Evolutionary conservation across 2,888 invertebrate genomes (phyloP), one percentile per base, ranked within the genome.

Genomic region (Euplexia lucipara): DNA sequence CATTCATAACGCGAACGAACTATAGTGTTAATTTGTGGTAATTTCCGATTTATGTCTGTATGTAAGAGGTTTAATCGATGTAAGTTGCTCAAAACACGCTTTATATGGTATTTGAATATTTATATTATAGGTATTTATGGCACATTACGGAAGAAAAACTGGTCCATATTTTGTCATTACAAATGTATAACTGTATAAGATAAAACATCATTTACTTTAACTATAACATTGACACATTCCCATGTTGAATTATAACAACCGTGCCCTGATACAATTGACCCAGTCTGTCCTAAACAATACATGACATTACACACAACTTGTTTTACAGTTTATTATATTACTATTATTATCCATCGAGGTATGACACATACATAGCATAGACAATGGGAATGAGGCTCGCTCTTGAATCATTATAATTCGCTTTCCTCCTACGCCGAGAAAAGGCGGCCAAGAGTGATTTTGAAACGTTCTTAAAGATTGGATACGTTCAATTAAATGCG

Each of bases 351-450:
- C 45, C 22, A 1, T 53, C 5, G 42, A 14, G 8, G n/a, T 45
- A 67, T 70, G 65, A 78, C 75, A 69, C 59, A 63, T 61, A 37
- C 59, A 63, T 61, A 37, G 16, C 52, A 58, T 14, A 77, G 42
- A 78, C 81, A 80, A 77, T 80, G 57, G 58, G 10, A 52, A 37
- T 16, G 16, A 56, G 54, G 18, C 7, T 39, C 53, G 9, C 26
- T 44, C 20, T 68, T 66, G 60, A 66, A 60, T 68, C 48, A 65
- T 47, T 37, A 37, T 62, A 70, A 70, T 63, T 58, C 8, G 35
- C 37, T 34, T 45, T 35, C 60, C 54, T 53, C 78, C 78, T 61
- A 80, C 78, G 42, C 62, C 41, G 14, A 14, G 8, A 58, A 76
- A 69, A 71, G 16, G 34, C 48, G 79, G 76, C 20, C 67, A 63